Evolutionary conservation across 2,888 invertebrate genomes (phyloP).

Genomic region (Gari tellinella): DNA sequence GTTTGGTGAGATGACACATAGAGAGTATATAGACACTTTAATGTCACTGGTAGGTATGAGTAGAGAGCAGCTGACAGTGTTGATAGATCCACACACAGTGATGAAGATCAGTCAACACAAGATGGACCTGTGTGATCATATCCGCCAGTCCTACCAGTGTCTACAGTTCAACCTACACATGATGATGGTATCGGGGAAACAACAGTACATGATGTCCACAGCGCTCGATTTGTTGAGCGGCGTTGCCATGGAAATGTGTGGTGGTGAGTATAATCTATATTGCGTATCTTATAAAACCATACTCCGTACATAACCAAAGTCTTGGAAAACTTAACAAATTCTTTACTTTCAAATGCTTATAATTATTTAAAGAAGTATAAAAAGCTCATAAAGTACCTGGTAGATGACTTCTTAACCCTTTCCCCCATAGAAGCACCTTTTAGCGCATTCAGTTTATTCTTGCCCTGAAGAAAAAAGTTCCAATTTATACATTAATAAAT

Average conservation of each 20-base stretch:
- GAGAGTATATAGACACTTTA: background rate
- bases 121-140: conserved; percentile 21
- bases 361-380: no score
- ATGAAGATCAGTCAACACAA: conserved; percentile 14
- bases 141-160: conserved; percentile 17
- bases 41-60: background rate
- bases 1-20: no score
- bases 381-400: no score
- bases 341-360: no score
- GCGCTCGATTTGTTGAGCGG: conserved; percentile 12
- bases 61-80: background rate
- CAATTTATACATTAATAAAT: no score
- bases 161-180: conserved; percentile 26
- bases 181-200: conserved; percentile 13
- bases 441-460: no score
- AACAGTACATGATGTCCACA: conserved; percentile 29
- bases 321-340: no score
- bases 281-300: background rate
- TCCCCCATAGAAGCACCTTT: no score
- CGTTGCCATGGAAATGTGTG: conserved; percentile 27
- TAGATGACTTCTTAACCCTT: no score
- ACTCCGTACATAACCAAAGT: no score
- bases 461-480: no score
- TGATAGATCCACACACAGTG: conserved; percentile 8
- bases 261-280: conserved; percentile 17